Base-by-base conservation (phyloP, 1,140 invertebrate species). In the Harlomillsia oculata region DNA sequence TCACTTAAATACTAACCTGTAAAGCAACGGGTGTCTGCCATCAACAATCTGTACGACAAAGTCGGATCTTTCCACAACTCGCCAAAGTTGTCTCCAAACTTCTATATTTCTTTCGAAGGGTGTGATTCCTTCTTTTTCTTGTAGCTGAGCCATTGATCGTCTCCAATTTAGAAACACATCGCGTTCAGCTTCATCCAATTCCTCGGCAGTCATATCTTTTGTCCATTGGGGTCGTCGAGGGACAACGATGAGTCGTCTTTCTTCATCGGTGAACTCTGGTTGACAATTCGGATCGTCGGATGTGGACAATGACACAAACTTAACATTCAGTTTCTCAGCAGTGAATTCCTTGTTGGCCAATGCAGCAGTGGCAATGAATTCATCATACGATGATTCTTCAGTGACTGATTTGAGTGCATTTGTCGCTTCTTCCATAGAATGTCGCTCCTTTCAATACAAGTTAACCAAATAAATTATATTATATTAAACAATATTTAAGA, bases 101-200 rank as follows among this genome's bases (percentile, higher is more conserved):
- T 99, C 94, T 16, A 99, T 73, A 74, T 99, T 99, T 64, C 92
- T 88, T 69, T 99, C 97, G 75, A 95, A 99, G 0, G 96, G 97
- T 3, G 96, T 99, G 4, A 97, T 70, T 9, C 81, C 81, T 44
- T 94, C 79, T 21, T 78, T 76, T 70, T 92, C 86, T 72, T 94
- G 87, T 1, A 97, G 69, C 53, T 76, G 60, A 18, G 89, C 82
- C 34, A 98, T 75, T 34, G 80, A 75, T 54, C 87, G 77, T 61
- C 92, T 76, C 95, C 95, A 98, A 53, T 88, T 78, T 1, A 96
- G 72, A 70, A 97, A 98, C 16, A 79, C 74, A 58, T 86, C 80
- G 65, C 78, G 81, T 71, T 98, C 95, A 59, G 76, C 76, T 1
- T 70, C 70, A 50, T 87, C 74, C 45, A 97, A 76, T 67, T 94